Conservation (phyloP, 1,140 invertebrate genomes). For the Trichogramma pretiosum region DNA sequence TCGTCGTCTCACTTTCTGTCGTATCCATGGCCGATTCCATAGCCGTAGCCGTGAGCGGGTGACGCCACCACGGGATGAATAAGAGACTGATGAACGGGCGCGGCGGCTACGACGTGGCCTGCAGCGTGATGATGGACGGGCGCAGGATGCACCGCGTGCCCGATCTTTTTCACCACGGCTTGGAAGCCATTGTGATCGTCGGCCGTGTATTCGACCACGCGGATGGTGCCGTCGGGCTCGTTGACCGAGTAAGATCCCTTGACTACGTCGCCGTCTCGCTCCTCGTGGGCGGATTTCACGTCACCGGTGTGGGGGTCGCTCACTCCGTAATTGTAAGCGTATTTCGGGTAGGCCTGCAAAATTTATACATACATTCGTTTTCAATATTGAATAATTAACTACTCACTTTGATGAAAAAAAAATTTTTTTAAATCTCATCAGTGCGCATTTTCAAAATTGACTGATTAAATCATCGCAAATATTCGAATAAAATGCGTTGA, state of each 20-base stretch:
- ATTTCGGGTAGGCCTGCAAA: slow-evolving; percentile 39
- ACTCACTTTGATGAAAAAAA: too few relatives aligned
- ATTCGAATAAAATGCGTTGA: too few relatives aligned
- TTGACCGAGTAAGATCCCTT: slow-evolving; percentile 43
- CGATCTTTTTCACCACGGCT: slow-evolving; percentile 40
- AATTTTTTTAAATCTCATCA: too few relatives aligned
- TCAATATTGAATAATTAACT: too few relatives aligned
- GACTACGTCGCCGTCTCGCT: slow-evolving; percentile 41
- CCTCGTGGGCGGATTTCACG: slow-evolving; percentile 41
- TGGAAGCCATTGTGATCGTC: slow-evolving; percentile 43
- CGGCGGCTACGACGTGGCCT: too few relatives aligned
- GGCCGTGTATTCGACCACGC: slow-evolving; percentile 43
- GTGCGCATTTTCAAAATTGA: too few relatives aligned
- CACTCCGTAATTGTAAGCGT: slow-evolving; percentile 41
- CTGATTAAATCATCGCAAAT: too few relatives aligned
- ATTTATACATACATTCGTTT: too few relatives aligned
- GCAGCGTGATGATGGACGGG: too few relatives aligned
- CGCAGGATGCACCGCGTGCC: slow-evolving; percentile 35
- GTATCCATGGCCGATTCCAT: too few relatives aligned
- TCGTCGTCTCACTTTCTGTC: slow-evolving; percentile 8
- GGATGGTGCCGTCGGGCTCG: slow-evolving; percentile 41
- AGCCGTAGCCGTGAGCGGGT: neutral
- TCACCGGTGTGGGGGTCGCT: slow-evolving; percentile 43
- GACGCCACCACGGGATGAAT: slow-evolving; percentile 17
- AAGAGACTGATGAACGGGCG: too few relatives aligned